Base-by-base conservation (phyloP, 2,797 vertebrate species). In the Muscicapa comitata region DNA sequence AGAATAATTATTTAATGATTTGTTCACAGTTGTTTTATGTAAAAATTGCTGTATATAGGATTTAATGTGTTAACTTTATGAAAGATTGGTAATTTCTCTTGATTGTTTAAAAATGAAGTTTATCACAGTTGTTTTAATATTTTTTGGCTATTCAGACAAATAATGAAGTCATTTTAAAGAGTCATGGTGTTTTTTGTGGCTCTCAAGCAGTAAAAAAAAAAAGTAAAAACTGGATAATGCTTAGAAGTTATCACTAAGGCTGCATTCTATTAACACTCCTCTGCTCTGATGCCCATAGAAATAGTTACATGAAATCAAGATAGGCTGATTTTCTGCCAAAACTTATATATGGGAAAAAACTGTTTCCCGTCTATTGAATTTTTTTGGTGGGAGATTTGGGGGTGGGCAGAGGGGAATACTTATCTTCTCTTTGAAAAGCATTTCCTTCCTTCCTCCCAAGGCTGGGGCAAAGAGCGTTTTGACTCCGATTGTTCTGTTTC, bases 311-410 rank as follows among this genome's bases (percentile, higher is more conserved):
- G 40, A 80, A 88, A 80, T 79, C 18, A 48, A 54, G 62, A 85
- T 26, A n/a, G 16, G 25, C 31, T 42, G 18, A 62, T 77, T 88
- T 94, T 77, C 61, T 93, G 45, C 53, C 61, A 77, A 31, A 90
- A 80, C 29, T 55, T 33, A 53, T 80, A 24, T 6, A 26, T 29
- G 31, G 24, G 43, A 51, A 71, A 78, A 93, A 73, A 26, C 53
- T 93, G 25, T 90, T 92, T 95, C 43, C 9, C 33, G 48, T 78
- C 37, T 75, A 40, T 7, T 61, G 66, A 73, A 51, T 38, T 23
- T 77, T 63, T 89, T 77, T 57, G n/a, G 13, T 92, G 83, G 76
- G 82, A 94, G 82, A 76, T 57, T 28, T 93, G 80, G 37, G 47
- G 63, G 37, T 94, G 51, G 58, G 45, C 66, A 72, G 63, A 73